Conservation (phyloP, 2,113 vertebrate species). For the Oxyura jamaicensis region DNA sequence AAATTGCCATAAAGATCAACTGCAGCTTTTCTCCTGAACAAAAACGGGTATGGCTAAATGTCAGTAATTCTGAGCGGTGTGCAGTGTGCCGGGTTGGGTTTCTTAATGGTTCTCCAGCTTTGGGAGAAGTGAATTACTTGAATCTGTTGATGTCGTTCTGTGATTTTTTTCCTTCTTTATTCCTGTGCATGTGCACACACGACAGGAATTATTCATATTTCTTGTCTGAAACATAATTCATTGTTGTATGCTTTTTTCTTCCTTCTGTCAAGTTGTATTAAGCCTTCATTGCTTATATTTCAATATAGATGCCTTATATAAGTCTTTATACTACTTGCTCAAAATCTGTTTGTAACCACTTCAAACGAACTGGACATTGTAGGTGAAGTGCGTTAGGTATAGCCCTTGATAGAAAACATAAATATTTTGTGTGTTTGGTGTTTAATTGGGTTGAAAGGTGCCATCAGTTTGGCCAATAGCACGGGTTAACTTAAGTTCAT, state of each 20-base stretch:
- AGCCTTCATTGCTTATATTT: not conserved
- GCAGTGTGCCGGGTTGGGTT: not conserved
- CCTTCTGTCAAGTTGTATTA: not conserved
- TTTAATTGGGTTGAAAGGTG: not conserved
- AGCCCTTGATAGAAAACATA: not conserved
- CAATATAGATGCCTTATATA: not conserved
- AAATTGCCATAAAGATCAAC: not conserved
- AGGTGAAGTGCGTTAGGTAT: not conserved
- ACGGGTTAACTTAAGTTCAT: not conserved
- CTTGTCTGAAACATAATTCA: not conserved
- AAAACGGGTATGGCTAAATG: not conserved
- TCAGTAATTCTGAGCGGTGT: not conserved
- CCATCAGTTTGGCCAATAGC: not conserved
- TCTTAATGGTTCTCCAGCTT: not conserved
- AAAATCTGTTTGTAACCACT: not conserved
- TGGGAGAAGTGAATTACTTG: not conserved
- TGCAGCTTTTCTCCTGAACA: not conserved
- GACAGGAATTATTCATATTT: not conserved
- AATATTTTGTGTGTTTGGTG: fast-evolving
- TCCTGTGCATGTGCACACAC: not conserved
- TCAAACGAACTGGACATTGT: not conserved
- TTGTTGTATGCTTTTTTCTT: not conserved
- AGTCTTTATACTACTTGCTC: not conserved
- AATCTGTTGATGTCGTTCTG: not conserved
- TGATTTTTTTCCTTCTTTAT: not conserved